These are phyloP conservation scores for Myiotriccus ornatus DNA, from an alignment of 2,797 vertebrate species.

Conservation along the genomic window DNA sequence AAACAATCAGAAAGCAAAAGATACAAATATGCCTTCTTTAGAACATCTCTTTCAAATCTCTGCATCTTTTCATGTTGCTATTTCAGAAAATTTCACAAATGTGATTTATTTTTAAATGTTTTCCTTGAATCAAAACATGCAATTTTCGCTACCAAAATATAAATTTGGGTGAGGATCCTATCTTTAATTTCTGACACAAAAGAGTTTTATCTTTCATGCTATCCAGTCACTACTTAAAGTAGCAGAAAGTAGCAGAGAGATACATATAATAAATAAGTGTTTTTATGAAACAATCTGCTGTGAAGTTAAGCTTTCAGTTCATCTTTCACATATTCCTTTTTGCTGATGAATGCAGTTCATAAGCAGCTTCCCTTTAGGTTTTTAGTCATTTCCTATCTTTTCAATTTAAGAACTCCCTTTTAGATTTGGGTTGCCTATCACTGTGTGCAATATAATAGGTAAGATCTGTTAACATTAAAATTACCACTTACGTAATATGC, in stretches of 20 bases:
- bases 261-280: not conserved
- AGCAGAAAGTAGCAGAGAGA: not conserved
- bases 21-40: rapidly evolving
- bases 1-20: not conserved
- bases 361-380: not conserved
- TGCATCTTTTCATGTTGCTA: not conserved
- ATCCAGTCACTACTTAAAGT: not conserved
- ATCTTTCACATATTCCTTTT: not conserved
- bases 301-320: not conserved
- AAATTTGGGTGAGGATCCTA: not conserved
- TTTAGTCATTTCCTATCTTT: not conserved
- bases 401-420: not conserved
- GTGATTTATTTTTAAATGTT: not conserved
- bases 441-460: not conserved
- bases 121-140: not conserved
- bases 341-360: not conserved
- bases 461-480: not conserved
- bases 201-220: not conserved
- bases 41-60: not conserved
- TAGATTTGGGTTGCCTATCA: not conserved
- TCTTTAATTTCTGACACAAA: not conserved
- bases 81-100: not conserved
- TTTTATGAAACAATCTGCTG: not conserved
- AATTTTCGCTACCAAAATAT: not conserved
- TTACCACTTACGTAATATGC: not conserved